phyloP scores from a whole-genome alignment of 2,888 invertebrate species.

The Trissoscelio sp. region DNA sequence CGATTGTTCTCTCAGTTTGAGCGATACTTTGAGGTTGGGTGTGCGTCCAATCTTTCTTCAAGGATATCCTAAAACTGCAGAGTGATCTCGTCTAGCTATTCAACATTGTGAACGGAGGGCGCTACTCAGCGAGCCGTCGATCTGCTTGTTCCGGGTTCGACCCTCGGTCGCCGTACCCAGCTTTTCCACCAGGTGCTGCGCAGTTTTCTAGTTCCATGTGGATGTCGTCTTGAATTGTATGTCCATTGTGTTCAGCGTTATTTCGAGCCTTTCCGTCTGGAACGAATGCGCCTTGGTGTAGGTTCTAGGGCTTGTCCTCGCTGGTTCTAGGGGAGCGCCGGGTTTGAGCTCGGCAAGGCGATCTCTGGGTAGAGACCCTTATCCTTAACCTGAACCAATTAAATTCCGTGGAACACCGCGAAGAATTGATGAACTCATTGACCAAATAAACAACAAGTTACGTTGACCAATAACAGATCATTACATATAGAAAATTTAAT shows the following conservation, averaged over 20 bases:
- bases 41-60: slow-evolving; percentile 38
- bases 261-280: slow-evolving; percentile 41
- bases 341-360: slow-evolving; percentile 18
- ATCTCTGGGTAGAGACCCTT: slow-evolving; percentile 37
- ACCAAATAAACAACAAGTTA: slow-evolving; percentile 88
- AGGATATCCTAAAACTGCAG: slow-evolving; percentile 25
- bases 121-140: too few relatives aligned
- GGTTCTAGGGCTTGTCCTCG: slow-evolving; percentile 20
- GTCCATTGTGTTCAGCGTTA: slow-evolving; percentile 17
- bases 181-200: neutral
- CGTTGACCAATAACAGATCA: slow-evolving; percentile 83
- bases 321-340: neutral
- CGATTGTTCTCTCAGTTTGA: slow-evolving; percentile 29
- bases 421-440: slow-evolving; percentile 92
- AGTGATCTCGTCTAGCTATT: slow-evolving; percentile 31
- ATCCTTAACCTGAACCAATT: slow-evolving; percentile 34
- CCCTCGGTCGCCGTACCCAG: too few relatives aligned
- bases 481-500: too few relatives aligned
- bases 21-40: slow-evolving; percentile 11
- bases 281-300: slow-evolving; percentile 35
- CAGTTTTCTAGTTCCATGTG: slow-evolving; percentile 37
- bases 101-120: too few relatives aligned
- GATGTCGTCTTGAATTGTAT: slow-evolving; percentile 9
- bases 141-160: too few relatives aligned
- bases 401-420: slow-evolving; percentile 92